These are phyloP conservation scores for Mallateleia sp. DNA, from an alignment of 2,888 invertebrate species.

Conservation along the genomic window DNA sequence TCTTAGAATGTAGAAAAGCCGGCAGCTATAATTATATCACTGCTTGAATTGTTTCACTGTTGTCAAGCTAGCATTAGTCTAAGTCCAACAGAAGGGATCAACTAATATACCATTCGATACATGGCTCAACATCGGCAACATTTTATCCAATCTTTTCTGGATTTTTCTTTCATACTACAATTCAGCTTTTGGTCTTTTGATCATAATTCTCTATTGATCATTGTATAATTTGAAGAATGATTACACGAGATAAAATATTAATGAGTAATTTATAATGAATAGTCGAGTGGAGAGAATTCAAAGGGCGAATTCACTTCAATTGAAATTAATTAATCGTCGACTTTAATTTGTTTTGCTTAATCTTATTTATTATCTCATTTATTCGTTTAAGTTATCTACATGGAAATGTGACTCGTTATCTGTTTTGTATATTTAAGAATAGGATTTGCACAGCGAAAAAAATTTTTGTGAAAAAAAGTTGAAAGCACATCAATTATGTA, in stretches of 20 bases:
- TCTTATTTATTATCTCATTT: slow-evolving; percentile 19
- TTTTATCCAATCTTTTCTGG: too few species aligned
- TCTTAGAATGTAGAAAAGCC: slow-evolving; percentile 67
- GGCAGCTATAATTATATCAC: slow-evolving; percentile 68
- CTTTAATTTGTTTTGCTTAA: slow-evolving; percentile 20
- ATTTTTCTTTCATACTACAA: too few species aligned
- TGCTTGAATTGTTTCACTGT: slow-evolving; percentile 70
- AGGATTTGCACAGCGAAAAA: too few species aligned
- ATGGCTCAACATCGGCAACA: too few species aligned
- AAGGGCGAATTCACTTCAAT: slow-evolving; percentile 26
- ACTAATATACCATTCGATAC: slow-evolving; percentile 29
- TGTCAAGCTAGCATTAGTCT: slow-evolving; percentile 66
- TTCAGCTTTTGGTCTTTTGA: too few species aligned
- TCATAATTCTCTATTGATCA: too few species aligned
- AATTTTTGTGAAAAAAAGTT: too few species aligned
- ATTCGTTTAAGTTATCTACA: slow-evolving; percentile 27
- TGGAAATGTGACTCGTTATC: too few species aligned
- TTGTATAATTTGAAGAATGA: background rate
- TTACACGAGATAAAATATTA: background rate
- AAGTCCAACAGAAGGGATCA: slow-evolving; percentile 37
- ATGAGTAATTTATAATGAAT: slow-evolving; percentile 5
- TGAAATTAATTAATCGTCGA: slow-evolving; percentile 8
- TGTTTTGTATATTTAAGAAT: too few species aligned
- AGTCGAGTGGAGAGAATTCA: background rate
- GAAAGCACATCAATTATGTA: too few species aligned